Evolutionary conservation across 2,888 invertebrate species (phyloP).

Genomic region (Agrilus cyanescens): DNA sequence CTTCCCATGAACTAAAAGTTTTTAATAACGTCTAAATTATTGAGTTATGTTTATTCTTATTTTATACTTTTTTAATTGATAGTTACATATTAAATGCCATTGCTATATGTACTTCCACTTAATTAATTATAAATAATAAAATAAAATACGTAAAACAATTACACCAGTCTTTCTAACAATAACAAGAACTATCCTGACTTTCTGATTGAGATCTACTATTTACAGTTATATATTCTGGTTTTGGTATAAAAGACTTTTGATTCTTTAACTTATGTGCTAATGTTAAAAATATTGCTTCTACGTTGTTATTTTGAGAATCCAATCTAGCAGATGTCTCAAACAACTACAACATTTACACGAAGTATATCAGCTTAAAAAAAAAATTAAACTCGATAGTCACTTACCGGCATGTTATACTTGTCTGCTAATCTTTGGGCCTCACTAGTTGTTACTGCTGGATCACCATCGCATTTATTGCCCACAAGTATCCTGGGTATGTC

Average conservation of each 20-base stretch:
- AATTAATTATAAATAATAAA: too few relatives aligned
- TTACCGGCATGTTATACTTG: slow-evolving; percentile 58
- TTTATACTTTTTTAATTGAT: too few relatives aligned
- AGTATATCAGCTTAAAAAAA: background rate
- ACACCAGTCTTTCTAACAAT: too few relatives aligned
- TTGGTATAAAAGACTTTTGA: slow-evolving; percentile 46
- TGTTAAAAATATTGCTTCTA: slow-evolving; percentile 74
- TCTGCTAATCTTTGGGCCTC: slow-evolving; percentile 64
- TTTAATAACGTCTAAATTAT: too few relatives aligned
- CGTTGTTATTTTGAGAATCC: slow-evolving; percentile 60
- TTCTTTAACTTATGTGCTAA: slow-evolving; percentile 65
- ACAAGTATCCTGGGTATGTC: slow-evolving; percentile 60
- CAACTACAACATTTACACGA: slow-evolving; percentile 34
- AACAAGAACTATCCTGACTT: too few relatives aligned
- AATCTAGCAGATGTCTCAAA: slow-evolving; percentile 75
- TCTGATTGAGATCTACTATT: too few relatives aligned
- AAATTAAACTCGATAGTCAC: slow-evolving; percentile 14
- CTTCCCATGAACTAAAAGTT: too few relatives aligned
- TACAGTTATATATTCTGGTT: background rate
- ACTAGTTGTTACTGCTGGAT: slow-evolving; percentile 52
- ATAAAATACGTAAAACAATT: too few relatives aligned
- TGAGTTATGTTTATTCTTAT: too few relatives aligned
- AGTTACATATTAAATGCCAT: too few relatives aligned
- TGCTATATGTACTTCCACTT: too few relatives aligned
- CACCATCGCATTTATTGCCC: slow-evolving; percentile 70